Base-by-base conservation (phyloP, 1,140 invertebrate species). In the Capitella teleta region DNA sequence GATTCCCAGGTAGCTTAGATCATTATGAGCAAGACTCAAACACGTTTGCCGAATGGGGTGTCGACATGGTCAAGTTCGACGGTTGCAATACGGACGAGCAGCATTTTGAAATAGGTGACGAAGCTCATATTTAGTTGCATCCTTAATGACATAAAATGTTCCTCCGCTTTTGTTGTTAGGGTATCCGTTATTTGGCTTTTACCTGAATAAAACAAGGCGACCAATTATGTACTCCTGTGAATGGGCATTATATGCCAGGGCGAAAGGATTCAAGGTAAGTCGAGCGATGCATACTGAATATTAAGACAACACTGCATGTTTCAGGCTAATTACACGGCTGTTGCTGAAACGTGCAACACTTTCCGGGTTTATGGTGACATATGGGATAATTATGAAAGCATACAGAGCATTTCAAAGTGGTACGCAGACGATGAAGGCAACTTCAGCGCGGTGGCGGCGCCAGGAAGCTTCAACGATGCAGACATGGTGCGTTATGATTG, bases 311-410 rank as follows among this genome's bases (percentile, higher is more conserved):
- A 38, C 36, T 4, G 36, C 1, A 12, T 34, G 19, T 79, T 82
- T 56, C 74, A 91, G 80, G 86, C 88, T 1, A 88, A 96, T 70
- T 96, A 86, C 66, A 78, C 80, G 1, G 78, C 83, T 1, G 93
- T 97, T 56, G 84, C 84, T 53, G 77, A 85, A 47, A 79, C 84
- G 59, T 98, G 93, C 64, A 97, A 97, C 75, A 74, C 96, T 53
- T 97, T 93, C 92, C 78, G 93, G 54, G 97, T 96, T 67, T 97
- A 84, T 62, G 86, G 89, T 66, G 93, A 97, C 64, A 94, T 97
- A 47, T 59, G 91, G 67, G 90, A 94, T 66, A 91, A 87, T 0
- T 97, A 89, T 88, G 78, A 80, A 1, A 92, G 89, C 65, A 79
- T 95, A 37, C 82, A 87, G 65, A 83, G 78, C 60, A 95, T 96